Percentiles rank a stretch among this genome's conserved stretches.
Conservation (phyloP, 1,140 invertebrate species). For the Drosophila kepulauana region DNA sequence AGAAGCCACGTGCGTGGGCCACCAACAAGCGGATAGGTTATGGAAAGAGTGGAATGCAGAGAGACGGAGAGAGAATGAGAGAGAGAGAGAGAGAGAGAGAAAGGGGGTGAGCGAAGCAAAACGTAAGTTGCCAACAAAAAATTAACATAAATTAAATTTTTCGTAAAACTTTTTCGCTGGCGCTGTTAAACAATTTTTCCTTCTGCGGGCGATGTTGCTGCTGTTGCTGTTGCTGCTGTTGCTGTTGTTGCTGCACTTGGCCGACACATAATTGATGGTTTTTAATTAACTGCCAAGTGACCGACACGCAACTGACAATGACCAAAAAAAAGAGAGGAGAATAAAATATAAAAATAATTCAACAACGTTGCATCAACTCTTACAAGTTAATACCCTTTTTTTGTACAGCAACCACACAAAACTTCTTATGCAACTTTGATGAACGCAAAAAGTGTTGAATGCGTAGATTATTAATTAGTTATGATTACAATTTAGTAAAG, state of each 20-base stretch:
- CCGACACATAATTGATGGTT: constrained; percentile 78
- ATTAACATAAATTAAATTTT: constrained; percentile 83
- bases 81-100: background rate
- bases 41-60: background rate
- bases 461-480: too few relatives aligned
- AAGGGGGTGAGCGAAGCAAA: background rate
- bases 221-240: constrained; percentile 18
- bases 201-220: constrained; percentile 23
- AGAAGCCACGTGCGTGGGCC: constrained; percentile 51
- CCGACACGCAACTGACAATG: constrained; percentile 69
- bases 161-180: constrained; percentile 59
- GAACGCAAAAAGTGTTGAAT: too few relatives aligned
- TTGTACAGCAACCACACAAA: background rate
- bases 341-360: constrained; percentile 14
- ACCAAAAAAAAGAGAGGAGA: constrained; percentile 11
- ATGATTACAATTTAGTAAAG: too few relatives aligned
- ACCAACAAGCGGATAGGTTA: background rate
- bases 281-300: constrained; percentile 83
- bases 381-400: constrained; percentile 8
- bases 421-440: background rate
- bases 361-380: background rate
- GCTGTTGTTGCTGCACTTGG: constrained; percentile 29
- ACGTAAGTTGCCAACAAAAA: constrained; percentile 45
- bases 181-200: constrained; percentile 51
- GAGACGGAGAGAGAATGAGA: background rate